Evolutionary conservation across 23 tunicate species (phyloP), one percentile per base, ranked within the genome.

Genomic region (Halocynthia aurantium): DNA sequence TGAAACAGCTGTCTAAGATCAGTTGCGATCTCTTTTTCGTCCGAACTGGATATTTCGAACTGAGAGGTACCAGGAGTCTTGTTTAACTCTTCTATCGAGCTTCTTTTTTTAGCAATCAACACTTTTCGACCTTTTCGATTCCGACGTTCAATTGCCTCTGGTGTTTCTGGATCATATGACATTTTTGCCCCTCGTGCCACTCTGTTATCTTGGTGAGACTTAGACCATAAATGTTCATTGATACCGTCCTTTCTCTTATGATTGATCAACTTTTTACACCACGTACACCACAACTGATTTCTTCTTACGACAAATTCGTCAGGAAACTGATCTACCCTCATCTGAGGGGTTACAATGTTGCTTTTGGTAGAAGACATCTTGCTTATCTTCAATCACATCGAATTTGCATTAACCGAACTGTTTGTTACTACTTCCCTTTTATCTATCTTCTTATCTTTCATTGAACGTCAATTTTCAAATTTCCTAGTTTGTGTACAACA

Each of bases 1-100:
- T 84, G 80, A 67, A 89, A 89, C 7, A 89, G 21, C 67, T 89
- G 78, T 15, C 78, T 67, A 6, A 89, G 80, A 6, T 77, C 77
- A 73, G 81, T 81, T 58, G 15, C 60, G 19, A 57, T 10, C 2
- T 44, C 61, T 10, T 22, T 63, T 67, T 87, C 86, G 13, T 52
- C 81, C 9, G 17, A 10, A 65, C 70, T 65, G 8, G 78, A 52
- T 2, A 54, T 49, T 11, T 72, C 52, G 50, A 5, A 19, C 20
- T 18, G 56, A 12, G 57, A 10, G 10, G 15, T 9, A 15, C 70
- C 5, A 15, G 15, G 31, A 20, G 9, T 11, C 10, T 49, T 0
- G 9, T 0, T 11, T 10, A 8, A 11, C 1, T 10, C 18, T 15
- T 65, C 6, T 65, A 20, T 65, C 2, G 18, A 10, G 10, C 31